phyloP scores from a whole-genome alignment of 1,140 invertebrate species.

The Formica selysi region DNA sequence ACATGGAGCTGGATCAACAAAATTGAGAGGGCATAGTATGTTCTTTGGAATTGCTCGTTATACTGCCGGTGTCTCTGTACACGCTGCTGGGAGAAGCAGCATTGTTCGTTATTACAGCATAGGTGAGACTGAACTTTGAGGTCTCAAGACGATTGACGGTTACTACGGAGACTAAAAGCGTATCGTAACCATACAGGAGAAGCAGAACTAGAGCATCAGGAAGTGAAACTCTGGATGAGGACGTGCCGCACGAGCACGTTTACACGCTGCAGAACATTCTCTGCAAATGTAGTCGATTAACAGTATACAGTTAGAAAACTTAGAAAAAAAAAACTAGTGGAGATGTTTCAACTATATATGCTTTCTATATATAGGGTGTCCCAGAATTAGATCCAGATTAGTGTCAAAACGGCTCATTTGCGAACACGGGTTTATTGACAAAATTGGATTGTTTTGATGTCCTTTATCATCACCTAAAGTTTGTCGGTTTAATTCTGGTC shows the following conservation, averaged over 20 bases:
- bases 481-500: too few relatives aligned
- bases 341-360: not conserved
- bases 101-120: slow-evolving; percentile 58
- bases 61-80: slow-evolving; percentile 14
- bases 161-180: slow-evolving; percentile 32
- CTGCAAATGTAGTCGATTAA: slow-evolving; percentile 47
- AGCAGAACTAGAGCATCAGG: slow-evolving; percentile 11
- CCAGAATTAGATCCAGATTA: too few relatives aligned
- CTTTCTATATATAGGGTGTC: too few relatives aligned
- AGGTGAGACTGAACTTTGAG: slow-evolving; percentile 53
- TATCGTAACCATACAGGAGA: slow-evolving; percentile 21
- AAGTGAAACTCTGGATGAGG: slow-evolving; percentile 30
- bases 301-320: slow-evolving; percentile 40
- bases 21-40: slow-evolving; percentile 42
- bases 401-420: too few relatives aligned
- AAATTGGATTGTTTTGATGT: too few relatives aligned
- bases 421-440: too few relatives aligned
- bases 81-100: slow-evolving; percentile 20
- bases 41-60: slow-evolving; percentile 61
- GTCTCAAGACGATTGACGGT: slow-evolving; percentile 43
- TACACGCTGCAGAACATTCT: slow-evolving; percentile 17
- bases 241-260: slow-evolving; percentile 10
- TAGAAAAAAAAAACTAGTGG: slow-evolving; percentile 13
- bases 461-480: too few relatives aligned
- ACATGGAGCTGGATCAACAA: slow-evolving; percentile 29